Conservation (phyloP, 2,113 vertebrate genomes). For the Corythoichthys haematopterus region DNA sequence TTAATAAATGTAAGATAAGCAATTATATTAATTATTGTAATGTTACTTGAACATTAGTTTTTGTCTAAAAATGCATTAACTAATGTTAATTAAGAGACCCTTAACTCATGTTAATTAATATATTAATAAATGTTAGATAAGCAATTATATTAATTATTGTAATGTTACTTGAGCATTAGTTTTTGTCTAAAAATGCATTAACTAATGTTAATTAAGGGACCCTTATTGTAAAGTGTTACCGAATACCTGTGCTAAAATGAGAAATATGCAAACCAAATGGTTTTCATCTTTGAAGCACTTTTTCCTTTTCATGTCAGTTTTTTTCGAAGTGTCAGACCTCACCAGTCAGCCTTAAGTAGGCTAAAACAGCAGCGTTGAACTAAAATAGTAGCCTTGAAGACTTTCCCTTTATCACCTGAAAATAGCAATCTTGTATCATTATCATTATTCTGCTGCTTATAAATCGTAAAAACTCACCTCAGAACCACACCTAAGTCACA, state of each 20-base stretch:
- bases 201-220: too few species aligned
- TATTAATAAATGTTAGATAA: too few species aligned
- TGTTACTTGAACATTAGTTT: too few species aligned
- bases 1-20: too few species aligned
- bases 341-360: background rate
- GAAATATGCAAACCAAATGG: slow-evolving; percentile 1
- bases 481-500: slow-evolving; percentile 28
- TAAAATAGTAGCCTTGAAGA: background rate
- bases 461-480: slow-evolving; percentile 32
- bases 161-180: too few species aligned
- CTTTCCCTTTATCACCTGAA: background rate
- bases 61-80: too few species aligned
- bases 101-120: too few species aligned
- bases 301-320: slow-evolving; percentile 7
- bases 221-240: too few species aligned
- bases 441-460: slow-evolving; percentile 19
- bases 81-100: too few species aligned
- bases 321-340: slow-evolving; percentile 1
- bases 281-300: slow-evolving; percentile 1
- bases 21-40: too few species aligned
- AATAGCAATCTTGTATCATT: slow-evolving; percentile 8
- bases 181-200: too few species aligned
- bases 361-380: background rate
- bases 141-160: too few species aligned
- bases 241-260: background rate